Conservation (phyloP, 2,888 invertebrate genomes). For the Stenchaetothrips biformis region DNA sequence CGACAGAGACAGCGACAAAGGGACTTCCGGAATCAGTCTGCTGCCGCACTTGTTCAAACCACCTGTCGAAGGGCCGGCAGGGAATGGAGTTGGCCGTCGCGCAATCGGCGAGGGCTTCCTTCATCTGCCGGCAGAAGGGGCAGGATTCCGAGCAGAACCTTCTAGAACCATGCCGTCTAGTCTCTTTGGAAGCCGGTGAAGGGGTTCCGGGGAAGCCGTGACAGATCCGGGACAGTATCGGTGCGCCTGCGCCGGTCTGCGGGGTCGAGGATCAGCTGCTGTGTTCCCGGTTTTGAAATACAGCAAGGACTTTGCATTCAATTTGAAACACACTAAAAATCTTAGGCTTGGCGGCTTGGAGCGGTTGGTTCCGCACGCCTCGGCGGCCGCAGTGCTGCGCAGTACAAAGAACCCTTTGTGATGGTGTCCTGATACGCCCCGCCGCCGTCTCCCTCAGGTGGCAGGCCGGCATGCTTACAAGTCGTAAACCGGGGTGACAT, state of each 20-base stretch:
- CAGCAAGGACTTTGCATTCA: too few species aligned
- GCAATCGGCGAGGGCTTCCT: neutral
- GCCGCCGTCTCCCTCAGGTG: neutral
- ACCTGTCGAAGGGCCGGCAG: neutral
- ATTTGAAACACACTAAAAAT: too few species aligned
- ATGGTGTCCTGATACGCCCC: neutral
- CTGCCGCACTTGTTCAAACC: slow-evolving; percentile 5
- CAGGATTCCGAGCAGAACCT: neutral
- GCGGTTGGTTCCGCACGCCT: neutral
- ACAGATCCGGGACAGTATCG: too few species aligned
- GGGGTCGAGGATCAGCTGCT: too few species aligned
- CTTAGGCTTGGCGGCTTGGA: too few species aligned
- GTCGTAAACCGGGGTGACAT: slow-evolving; percentile 9
- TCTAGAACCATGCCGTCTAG: too few species aligned
- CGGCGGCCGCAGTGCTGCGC: neutral
- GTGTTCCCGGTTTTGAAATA: too few species aligned
- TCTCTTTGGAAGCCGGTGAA: too few species aligned
- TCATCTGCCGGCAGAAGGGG: neutral
- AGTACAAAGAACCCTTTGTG: slow-evolving; percentile 8
- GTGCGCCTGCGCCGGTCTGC: too few species aligned
- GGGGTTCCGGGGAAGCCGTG: neutral
- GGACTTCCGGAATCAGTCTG: neutral
- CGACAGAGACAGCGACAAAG: too few species aligned
- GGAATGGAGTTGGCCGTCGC: too few species aligned
- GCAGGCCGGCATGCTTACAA: slow-evolving; percentile 17